phyloP scores from a whole-genome alignment of 2,888 invertebrate species.

The Morinoia aosen region DNA sequence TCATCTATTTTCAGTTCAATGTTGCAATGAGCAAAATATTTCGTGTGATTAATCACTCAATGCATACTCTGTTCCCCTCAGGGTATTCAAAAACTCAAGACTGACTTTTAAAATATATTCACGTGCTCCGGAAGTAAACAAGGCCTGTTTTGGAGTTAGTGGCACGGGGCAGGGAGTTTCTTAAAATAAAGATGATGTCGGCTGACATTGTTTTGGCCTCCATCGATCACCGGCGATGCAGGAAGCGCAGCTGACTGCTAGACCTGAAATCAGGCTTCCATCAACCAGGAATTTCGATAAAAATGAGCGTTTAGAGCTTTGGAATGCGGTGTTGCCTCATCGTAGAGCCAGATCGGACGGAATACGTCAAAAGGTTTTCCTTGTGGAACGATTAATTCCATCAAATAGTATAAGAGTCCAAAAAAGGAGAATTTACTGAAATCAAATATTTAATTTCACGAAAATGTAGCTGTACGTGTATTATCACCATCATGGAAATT shows the following conservation, averaged over 20 bases:
- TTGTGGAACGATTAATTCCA: no score
- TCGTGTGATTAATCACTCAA: neutral
- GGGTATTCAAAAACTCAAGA: neutral
- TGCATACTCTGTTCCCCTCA: neutral
- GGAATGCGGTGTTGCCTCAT: no score
- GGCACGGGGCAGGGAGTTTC: neutral
- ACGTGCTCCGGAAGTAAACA: neutral
- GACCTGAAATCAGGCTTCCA: neutral
- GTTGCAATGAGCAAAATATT: no score
- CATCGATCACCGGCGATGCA: neutral
- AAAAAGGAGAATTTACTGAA: no score
- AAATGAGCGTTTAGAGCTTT: no score
- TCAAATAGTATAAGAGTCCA: no score
- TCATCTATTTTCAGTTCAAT: no score
- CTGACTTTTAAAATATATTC: neutral
- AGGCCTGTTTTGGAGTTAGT: neutral
- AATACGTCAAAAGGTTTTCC: neutral
- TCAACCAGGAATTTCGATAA: neutral
- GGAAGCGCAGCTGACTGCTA: neutral
- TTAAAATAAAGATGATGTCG: neutral
- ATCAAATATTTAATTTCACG: no score
- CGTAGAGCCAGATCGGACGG: neutral
- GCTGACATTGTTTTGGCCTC: constrained; percentile 17
- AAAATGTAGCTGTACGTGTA: no score
- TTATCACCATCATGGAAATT: no score